Evolutionary conservation across 2,113 vertebrate species (phyloP).

Genomic region (Alces alces): DNA sequence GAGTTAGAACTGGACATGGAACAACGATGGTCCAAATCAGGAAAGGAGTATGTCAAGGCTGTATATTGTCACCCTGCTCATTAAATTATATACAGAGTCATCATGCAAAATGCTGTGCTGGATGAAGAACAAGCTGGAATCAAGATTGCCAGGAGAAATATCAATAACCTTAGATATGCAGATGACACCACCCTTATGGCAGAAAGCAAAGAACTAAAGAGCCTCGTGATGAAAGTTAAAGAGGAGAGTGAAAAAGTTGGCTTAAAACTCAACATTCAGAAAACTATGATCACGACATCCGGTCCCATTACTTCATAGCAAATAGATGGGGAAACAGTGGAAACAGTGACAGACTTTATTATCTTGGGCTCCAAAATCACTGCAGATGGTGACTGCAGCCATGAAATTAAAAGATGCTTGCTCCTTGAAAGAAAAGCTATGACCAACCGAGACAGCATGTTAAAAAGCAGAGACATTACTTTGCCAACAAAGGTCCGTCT

Average conservation of each 20-base stretch:
- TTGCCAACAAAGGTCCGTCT: not conserved
- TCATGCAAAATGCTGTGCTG: not conserved
- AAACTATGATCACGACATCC: rapidly evolving
- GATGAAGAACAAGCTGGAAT: not conserved
- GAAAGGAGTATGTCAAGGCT: not conserved
- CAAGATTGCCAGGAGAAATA: not conserved
- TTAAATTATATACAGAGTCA: not conserved
- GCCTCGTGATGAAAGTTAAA: not conserved
- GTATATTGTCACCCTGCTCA: not conserved
- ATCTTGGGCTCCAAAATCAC: not conserved
- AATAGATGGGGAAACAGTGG: not conserved
- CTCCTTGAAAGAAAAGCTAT: not conserved
- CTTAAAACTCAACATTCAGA: not conserved
- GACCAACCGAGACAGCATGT: not conserved
- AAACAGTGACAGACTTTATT: not conserved
- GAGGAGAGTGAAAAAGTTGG: not conserved
- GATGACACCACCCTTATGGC: not conserved
- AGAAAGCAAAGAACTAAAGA: not conserved
- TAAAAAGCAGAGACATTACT: not conserved
- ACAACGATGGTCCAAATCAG: not conserved
- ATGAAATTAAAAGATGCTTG: not conserved
- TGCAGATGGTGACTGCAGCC: not conserved
- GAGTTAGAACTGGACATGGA: not conserved
- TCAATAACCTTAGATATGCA: not conserved
- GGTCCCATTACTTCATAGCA: not conserved